Evolutionary conservation across 2,797 vertebrate species (phyloP), one percentile per base, ranked within the genome.

Genomic region (Sebastes cheni): DNA sequence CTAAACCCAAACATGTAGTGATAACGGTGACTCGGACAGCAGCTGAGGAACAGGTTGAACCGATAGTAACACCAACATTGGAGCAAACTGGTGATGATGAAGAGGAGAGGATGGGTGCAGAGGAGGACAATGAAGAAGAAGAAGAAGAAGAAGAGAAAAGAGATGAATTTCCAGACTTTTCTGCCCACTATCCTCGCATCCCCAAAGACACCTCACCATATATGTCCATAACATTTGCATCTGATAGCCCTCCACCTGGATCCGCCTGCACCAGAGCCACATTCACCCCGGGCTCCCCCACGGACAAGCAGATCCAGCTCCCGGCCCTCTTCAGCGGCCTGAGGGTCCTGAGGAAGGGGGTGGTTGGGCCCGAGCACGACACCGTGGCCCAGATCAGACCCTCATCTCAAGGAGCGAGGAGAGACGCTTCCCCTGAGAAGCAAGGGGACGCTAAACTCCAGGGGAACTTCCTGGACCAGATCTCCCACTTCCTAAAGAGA

Each of bases 321-420:
- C 96, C 97, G 0, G 93, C 95, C 20, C 94, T 99, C 64, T 98
- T 99, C 50, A 97, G 96, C n/a, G 95, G 97, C 20, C 91, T 99
- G 50, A 96, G 95, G 77, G 95, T 96, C 34, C 91, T 97, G 22
- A 97, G 95, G 89, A 98, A 97, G 84, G 97, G 96, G 52, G 75
- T 87, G 4, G 30, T 83, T 0, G 80, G 92, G 2, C 96, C 96
- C 2, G 94, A 92, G 20, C 89, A 82, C 0, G 95, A 97, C 90
- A 95, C 88, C 1, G 72, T 97, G 79, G 92, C 96, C 67, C 95
- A 94, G 89, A 95, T 97, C 85, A 97, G 95, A 91, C 89, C 87
- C 3, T 7, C 74, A 9, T 61, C 85, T 27, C 81, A 42, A 20
- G 72, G 59, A 46, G 27, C 30, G 1, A 81, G 3, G 11, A 82